phyloP scores from a whole-genome alignment of 2,797 vertebrate species.

The Leptatherina wallacei region DNA sequence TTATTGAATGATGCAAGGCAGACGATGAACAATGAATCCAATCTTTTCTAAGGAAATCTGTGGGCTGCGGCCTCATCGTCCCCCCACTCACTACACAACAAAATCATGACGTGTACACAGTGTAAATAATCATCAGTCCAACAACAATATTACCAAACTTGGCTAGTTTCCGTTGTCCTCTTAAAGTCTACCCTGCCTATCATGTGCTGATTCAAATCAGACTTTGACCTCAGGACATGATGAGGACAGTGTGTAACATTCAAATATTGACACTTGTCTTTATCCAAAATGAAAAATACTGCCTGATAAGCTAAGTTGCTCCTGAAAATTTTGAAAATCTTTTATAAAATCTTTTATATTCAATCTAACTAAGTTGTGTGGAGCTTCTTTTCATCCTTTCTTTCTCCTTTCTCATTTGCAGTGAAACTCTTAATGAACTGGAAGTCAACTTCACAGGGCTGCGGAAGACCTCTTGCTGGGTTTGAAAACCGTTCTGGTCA shows the following conservation, averaged over 20 bases:
- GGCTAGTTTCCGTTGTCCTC: slow-evolving; percentile 7
- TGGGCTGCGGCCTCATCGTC: slow-evolving; percentile 30
- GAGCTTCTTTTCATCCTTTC: not conserved
- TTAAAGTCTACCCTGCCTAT: slow-evolving; percentile 1
- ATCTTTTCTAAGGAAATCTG: slow-evolving; percentile 65
- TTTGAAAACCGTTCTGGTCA: slow-evolving; percentile 61
- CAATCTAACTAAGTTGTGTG: slow-evolving; percentile 3
- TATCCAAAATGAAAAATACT: slow-evolving; percentile 16
- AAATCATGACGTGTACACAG: slow-evolving; percentile 32
- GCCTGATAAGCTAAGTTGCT: not conserved
- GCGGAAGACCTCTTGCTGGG: slow-evolving; percentile 73
- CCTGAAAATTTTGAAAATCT: not conserved
- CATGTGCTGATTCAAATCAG: slow-evolving; percentile 35
- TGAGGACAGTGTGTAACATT: slow-evolving; percentile 30
- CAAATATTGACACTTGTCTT: slow-evolving; percentile 58
- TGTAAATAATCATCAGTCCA: slow-evolving; percentile 24
- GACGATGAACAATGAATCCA: not conserved
- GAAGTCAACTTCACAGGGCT: slow-evolving; percentile 52
- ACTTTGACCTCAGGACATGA: slow-evolving; percentile 54
- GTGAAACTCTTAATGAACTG: slow-evolving; percentile 51
- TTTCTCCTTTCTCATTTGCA: slow-evolving; percentile 12
- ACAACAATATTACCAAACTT: slow-evolving; percentile 20
- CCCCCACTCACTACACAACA: slow-evolving; percentile 25
- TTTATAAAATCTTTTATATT: not conserved
- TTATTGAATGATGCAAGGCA: slow-evolving; percentile 47